These are phyloP conservation scores for Sicus ferrugineus DNA, from an alignment of 2,888 invertebrate species.

Conservation along the genomic window DNA sequence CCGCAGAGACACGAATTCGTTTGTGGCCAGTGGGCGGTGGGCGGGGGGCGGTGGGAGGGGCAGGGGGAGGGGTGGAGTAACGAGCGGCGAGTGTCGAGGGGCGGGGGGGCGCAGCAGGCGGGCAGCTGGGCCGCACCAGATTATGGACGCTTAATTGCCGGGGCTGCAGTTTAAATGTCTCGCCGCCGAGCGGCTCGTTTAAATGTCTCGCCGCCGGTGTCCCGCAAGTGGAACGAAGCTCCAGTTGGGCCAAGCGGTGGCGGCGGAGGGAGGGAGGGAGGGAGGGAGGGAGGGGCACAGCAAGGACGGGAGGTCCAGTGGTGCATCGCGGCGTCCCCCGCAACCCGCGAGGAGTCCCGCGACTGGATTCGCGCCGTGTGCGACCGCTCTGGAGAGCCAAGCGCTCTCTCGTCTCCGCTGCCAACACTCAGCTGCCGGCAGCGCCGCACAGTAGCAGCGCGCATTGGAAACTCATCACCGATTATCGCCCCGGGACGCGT, in stretches of 20 bases:
- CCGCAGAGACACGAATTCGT: conserved; percentile 13
- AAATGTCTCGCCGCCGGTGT: too few species aligned
- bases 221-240: too few species aligned
- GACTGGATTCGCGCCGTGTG: too few species aligned
- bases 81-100: background rate
- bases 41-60: background rate
- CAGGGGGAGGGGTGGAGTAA: background rate
- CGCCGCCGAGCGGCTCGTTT: too few species aligned
- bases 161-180: background rate
- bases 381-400: too few species aligned
- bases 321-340: too few species aligned
- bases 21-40: background rate
- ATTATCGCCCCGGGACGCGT: conserved; percentile 27
- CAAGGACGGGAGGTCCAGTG: background rate
- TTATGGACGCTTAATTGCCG: background rate
- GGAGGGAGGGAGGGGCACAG: background rate
- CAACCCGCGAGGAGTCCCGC: too few species aligned
- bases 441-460: conserved; percentile 19
- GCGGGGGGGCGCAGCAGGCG: background rate
- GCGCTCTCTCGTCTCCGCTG: too few species aligned
- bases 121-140: background rate
- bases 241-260: too few species aligned
- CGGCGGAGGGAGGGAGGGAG: background rate
- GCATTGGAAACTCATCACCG: conserved; percentile 31
- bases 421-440: too few species aligned